Base-by-base conservation (phyloP, 2,113 vertebrate species). In the Tiliqua scincoides region DNA sequence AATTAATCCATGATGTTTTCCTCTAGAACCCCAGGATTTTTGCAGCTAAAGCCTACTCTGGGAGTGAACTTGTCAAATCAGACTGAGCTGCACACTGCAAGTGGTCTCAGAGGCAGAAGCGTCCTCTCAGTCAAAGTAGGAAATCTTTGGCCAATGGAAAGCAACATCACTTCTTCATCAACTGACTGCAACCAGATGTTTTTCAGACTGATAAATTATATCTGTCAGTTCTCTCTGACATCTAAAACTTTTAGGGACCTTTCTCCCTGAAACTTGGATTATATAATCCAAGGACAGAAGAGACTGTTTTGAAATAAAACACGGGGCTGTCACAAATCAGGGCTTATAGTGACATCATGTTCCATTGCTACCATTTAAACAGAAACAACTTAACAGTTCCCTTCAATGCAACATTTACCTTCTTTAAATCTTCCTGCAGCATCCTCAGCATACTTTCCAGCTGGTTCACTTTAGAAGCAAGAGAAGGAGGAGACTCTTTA, bases 341-440 rank as follows among this genome's bases (percentile, higher is more conserved):
- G 8, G 17, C 15, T 73, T 25, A 59, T 5, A 21, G 62, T n/a
- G 62, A 48, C 27, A 48, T 75, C 65, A 86, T 18, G 70, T 1
- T 40, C 35, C 14, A 23, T 71, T 32, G 20, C 70, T 63, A 48
- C 15, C 25, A 63, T 37, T 35, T 72, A 86, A 81, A 65, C n/a
- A 23, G 14, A 63, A 84, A 48, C n/a, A 14, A 27, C 15, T 74
- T 73, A 77, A 7, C n/a, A 73, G 18, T 74, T 88, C 61, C 75
- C 77, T 52, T 52, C 88, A 65, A 35, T 57, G 0, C 79, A 25
- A 82, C 2, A 37, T 92, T 96, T 96, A 98, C 98, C 97, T 98
- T 98, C 94, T 98, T 98, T 88, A 99, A 90, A 89, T 99, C 98
- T 4, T 99, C 98, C 75, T 98, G 98, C n/a, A 99, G 96, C 85